phyloP scores from a whole-genome alignment of 2,888 invertebrate genomes.

The Pyrrhopygopsis socrates region DNA sequence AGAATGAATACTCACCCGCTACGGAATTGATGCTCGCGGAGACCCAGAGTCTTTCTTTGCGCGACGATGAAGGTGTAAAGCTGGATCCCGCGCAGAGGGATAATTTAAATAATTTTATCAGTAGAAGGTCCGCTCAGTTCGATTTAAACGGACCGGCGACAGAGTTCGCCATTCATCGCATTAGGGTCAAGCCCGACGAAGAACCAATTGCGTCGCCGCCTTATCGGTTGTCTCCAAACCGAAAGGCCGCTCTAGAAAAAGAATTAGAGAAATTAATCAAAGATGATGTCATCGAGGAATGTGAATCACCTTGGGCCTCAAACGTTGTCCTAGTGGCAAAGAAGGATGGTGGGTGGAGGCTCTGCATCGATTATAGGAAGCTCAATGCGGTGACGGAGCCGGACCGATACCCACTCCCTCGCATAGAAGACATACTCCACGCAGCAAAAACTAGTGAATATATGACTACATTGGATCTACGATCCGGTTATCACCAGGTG shows the following conservation, averaged over 20 bases:
- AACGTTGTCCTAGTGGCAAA: no score
- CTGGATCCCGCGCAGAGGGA: no score
- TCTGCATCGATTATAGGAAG: no score
- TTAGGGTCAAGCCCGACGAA: not conserved
- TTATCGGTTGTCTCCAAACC: no score
- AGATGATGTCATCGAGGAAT: no score
- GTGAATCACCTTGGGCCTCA: no score
- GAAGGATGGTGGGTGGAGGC: no score
- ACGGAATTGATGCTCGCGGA: not conserved
- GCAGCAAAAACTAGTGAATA: conserved; percentile 69
- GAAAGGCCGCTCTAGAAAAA: no score
- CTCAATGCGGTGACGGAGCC: no score
- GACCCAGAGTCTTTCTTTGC: not conserved
- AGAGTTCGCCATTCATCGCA: not conserved
- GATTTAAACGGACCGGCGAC: not conserved
- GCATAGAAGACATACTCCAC: conserved; percentile 83
- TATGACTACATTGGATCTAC: conserved; percentile 82
- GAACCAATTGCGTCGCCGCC: no score
- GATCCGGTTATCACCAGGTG: conserved; percentile 82
- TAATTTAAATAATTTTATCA: not conserved
- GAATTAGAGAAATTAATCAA: no score
- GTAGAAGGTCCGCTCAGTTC: not conserved
- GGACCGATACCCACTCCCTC: conserved; percentile 84
- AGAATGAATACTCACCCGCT: not conserved
- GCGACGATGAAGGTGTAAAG: not conserved